These are phyloP conservation scores for Tenebrio molitor DNA, from an alignment of 1,140 invertebrate genomes.

Conservation along the genomic window DNA sequence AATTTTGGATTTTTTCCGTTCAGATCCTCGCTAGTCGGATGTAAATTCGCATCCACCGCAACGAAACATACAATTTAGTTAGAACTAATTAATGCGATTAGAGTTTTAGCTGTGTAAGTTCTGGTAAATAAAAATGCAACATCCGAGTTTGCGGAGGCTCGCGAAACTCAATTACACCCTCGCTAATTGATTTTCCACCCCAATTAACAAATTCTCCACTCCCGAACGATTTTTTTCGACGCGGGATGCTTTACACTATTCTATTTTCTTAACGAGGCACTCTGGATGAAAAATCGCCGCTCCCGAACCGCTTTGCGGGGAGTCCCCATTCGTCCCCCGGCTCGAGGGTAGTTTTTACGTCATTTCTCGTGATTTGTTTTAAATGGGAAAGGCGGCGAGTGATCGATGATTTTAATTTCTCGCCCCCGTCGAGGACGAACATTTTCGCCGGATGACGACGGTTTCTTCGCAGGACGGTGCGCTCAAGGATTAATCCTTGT, in stretches of 20 bases:
- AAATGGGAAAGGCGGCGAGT: background rate
- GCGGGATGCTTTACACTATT: background rate
- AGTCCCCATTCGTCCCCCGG: background rate
- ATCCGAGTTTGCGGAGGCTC: background rate
- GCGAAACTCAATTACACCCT: background rate
- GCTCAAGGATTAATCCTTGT: background rate
- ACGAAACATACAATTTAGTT: no score
- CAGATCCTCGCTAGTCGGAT: no score
- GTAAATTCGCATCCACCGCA: no score
- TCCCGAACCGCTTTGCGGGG: background rate
- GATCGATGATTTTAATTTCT: conserved; percentile 11
- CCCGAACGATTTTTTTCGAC: background rate
- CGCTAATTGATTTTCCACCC: conserved; percentile 9
- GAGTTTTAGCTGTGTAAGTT: no score
- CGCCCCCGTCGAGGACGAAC: background rate
- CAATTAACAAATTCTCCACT: background rate
- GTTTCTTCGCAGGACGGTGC: background rate
- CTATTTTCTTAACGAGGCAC: background rate
- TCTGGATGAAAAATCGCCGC: background rate
- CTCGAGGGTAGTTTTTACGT: background rate
- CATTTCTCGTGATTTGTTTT: conserved; percentile 4
- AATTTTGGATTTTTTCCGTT: no score
- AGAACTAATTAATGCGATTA: no score
- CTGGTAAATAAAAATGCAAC: background rate
- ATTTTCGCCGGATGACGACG: background rate